phyloP scores from a whole-genome alignment of 2,113 vertebrate species.

The Canis aureus region DNA sequence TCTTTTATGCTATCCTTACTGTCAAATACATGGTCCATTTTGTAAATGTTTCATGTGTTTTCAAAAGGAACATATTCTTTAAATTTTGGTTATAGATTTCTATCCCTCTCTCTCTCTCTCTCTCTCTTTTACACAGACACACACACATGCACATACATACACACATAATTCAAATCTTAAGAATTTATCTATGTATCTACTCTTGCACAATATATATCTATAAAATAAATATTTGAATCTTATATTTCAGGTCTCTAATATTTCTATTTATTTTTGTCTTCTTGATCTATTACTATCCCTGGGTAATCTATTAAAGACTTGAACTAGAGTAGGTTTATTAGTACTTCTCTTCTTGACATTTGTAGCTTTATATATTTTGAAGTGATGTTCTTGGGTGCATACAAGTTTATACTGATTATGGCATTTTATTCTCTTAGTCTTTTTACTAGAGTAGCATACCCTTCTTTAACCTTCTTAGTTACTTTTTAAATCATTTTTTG shows the following conservation, averaged over 20 bases:
- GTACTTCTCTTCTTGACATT: background rate
- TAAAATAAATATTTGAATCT: background rate
- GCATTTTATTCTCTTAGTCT: background rate
- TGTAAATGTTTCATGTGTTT: background rate
- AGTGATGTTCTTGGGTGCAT: background rate
- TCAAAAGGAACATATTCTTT: background rate
- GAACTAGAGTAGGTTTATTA: background rate
- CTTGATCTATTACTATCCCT: background rate
- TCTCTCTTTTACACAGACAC: no score
- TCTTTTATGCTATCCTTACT: background rate
- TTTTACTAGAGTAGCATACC: background rate
- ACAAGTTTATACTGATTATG: background rate
- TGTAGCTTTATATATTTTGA: constrained; percentile 36
- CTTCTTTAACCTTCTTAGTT: background rate
- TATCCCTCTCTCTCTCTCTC: background rate
- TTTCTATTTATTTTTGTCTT: background rate
- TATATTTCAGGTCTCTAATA: background rate
- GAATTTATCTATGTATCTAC: background rate
- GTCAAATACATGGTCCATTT: background rate
- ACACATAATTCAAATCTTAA: background rate
- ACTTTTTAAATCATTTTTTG: background rate
- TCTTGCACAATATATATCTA: background rate
- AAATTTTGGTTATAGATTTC: background rate
- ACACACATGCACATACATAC: background rate
- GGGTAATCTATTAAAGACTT: background rate